Evolutionary conservation across 2,797 vertebrate genomes (phyloP).

Genomic region (Neopelma chrysocephalum): DNA sequence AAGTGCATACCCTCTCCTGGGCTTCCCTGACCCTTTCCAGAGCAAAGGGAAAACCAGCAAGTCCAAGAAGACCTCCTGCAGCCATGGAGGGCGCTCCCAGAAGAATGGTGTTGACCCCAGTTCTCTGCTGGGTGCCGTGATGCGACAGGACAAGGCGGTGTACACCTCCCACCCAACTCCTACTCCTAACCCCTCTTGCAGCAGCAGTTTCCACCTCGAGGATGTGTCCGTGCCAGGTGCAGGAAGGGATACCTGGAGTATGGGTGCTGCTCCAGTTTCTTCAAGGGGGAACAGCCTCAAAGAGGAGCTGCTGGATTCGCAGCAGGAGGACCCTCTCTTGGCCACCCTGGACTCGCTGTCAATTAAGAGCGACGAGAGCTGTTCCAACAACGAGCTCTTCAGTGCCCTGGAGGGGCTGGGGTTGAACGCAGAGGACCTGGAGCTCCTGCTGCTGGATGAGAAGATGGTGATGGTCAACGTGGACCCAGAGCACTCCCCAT

Average conservation of each 20-base stretch:
- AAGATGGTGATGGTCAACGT: conserved; percentile 70
- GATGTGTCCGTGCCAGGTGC: neutral
- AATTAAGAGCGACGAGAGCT: conserved; percentile 68
- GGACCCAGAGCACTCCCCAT: conserved; percentile 67
- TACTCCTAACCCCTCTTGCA: neutral
- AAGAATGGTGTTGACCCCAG: conserved; percentile 73
- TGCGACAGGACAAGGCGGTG: conserved; percentile 77
- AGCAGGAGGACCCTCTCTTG: conserved; percentile 73
- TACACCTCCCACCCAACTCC: conserved; percentile 73
- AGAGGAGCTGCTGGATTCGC: conserved; percentile 53
- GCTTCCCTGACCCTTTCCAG: conserved; percentile 62
- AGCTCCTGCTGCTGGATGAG: conserved; percentile 82
- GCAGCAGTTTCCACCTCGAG: neutral
- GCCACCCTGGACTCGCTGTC: conserved; percentile 79
- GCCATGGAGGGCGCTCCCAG: neutral
- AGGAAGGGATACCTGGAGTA: neutral
- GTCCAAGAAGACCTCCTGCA: conserved; percentile 71
- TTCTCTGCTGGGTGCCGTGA: conserved; percentile 77
- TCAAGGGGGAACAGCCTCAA: neutral
- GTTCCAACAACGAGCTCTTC: conserved; percentile 81
- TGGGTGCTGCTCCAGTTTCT: neutral
- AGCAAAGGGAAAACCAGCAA: conserved; percentile 71
- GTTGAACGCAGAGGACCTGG: conserved; percentile 80
- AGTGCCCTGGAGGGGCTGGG: conserved; percentile 78
- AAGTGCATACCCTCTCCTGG: conserved; percentile 72